Evolutionary conservation across 2,113 vertebrate species (phyloP), one percentile per base, ranked within the genome.

Genomic region (Muscicapa adusta): DNA sequence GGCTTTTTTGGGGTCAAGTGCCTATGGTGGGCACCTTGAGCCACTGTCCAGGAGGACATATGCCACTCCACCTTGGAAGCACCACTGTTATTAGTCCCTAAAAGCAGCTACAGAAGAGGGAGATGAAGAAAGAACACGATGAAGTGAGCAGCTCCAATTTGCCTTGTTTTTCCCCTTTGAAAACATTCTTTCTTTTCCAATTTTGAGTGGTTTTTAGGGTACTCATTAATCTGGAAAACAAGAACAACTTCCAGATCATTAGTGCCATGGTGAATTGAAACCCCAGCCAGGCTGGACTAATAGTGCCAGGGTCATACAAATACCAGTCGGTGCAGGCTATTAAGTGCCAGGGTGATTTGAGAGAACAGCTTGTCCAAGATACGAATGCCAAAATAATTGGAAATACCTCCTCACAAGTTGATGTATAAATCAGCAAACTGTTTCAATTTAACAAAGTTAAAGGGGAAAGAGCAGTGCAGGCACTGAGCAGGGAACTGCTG

Each of bases 331-430:
- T 26, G 26, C 88, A 85, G 90, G 88, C 95, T 97, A 95, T 97
- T 95, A 96, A n/a, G 83, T 97, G 97, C 98, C 97, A 97, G 97
- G 95, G 97, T 96, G 97, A 97, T 98, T 97, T 97, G 96, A 98
- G 96, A 94, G 97, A 98, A 97, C 98, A 97, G 97, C 97, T 97
- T 98, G 97, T 97, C 97, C 96, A 97, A 95, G 91, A 91, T 94
- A 94, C 3, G 18, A 97, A 97, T 98, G 98, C 98, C 98, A 98
- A 98, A 97, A 97, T 97, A 95, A 97, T 96, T 98, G 97, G 96
- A 98, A 97, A 95, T 94, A 91, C 91, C 95, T 97, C 97, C 74
- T 97, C 97, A 93, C 65, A 92, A 88, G 66, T 80, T 60, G n/a
- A 89, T 91, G 87, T 94, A 93, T 97, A 97, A 97, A 97, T 97